These are phyloP conservation scores for Musca domestica DNA, from an alignment of 1,140 invertebrate species.

Conservation along the genomic window DNA sequence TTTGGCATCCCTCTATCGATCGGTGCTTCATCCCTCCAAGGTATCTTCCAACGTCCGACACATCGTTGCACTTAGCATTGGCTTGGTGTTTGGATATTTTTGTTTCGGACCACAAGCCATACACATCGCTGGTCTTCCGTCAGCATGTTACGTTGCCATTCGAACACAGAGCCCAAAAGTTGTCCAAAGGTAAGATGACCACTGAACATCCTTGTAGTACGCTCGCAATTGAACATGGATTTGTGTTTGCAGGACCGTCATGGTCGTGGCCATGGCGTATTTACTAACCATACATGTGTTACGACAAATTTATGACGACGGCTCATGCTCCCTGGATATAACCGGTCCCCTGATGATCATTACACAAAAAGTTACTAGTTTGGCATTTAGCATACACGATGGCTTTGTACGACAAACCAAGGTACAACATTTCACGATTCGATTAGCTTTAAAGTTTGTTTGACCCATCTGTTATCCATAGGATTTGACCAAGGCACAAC, in stretches of 20 bases:
- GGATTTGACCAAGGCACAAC: slow-evolving; percentile 69
- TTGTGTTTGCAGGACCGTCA: slow-evolving; percentile 61
- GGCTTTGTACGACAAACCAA: slow-evolving; percentile 66
- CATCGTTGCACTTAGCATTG: slow-evolving; percentile 71
- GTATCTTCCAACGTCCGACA: slow-evolving; percentile 69
- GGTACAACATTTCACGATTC: slow-evolving; percentile 37
- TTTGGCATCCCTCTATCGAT: slow-evolving; percentile 72
- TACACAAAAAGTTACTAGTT: slow-evolving; percentile 89
- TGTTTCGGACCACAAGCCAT: slow-evolving; percentile 84
- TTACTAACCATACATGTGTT: slow-evolving; percentile 82
- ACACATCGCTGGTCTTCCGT: slow-evolving; percentile 72
- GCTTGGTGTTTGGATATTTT: slow-evolving; percentile 78
- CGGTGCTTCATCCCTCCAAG: slow-evolving; percentile 64
- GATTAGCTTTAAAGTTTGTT: too few relatives aligned
- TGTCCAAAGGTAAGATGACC: slow-evolving; percentile 62
- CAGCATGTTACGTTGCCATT: slow-evolving; percentile 73
- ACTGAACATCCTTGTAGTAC: background rate
- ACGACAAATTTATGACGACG: slow-evolving; percentile 84
- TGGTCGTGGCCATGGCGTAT: slow-evolving; percentile 76
- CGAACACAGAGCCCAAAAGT: slow-evolving; percentile 60
- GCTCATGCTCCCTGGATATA: slow-evolving; percentile 85
- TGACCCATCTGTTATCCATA: slow-evolving; percentile 19
- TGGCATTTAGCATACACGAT: slow-evolving; percentile 91
- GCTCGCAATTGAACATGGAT: background rate
- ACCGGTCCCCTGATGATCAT: slow-evolving; percentile 97